phyloP scores from a whole-genome alignment of 2,888 invertebrate species.

The Zaprionus bogoriensis region DNA sequence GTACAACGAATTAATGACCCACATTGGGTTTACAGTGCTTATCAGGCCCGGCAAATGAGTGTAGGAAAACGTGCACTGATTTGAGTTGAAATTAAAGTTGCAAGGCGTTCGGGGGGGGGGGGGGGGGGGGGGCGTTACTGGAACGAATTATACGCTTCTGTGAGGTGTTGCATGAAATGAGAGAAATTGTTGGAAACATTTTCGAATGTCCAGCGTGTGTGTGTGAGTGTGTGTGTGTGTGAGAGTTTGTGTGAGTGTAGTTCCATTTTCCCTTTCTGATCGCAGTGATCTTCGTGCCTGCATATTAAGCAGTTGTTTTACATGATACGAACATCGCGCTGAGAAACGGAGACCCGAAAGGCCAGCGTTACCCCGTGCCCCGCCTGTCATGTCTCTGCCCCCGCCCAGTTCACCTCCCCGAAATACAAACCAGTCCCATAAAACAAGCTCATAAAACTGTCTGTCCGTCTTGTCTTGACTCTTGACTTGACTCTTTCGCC shows the following conservation, averaged over 20 bases:
- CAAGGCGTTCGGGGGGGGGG: constrained; percentile 10
- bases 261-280: constrained; percentile 42
- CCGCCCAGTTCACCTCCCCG: not conserved
- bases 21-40: constrained; percentile 51
- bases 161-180: constrained; percentile 12
- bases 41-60: constrained; percentile 41
- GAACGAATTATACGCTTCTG: constrained; percentile 21
- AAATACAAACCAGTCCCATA: constrained; percentile 59
- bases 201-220: not conserved
- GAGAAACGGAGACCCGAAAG: constrained; percentile 6
- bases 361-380: not conserved
- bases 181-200: constrained; percentile 27
- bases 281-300: constrained; percentile 43
- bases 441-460: constrained; percentile 64
- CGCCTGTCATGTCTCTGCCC: not conserved
- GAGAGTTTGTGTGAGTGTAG: not conserved
- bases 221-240: not conserved
- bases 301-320: constrained; percentile 48
- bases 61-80: constrained; percentile 51
- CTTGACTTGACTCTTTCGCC: not conserved
- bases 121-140: too few species aligned
- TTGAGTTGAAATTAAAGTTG: constrained; percentile 42
- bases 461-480: constrained; percentile 30
- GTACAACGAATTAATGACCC: constrained; percentile 52
- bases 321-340: not conserved